These are phyloP conservation scores for Tetramorium parvispinum DNA, from an alignment of 1,140 invertebrate genomes.

Conservation along the genomic window DNA sequence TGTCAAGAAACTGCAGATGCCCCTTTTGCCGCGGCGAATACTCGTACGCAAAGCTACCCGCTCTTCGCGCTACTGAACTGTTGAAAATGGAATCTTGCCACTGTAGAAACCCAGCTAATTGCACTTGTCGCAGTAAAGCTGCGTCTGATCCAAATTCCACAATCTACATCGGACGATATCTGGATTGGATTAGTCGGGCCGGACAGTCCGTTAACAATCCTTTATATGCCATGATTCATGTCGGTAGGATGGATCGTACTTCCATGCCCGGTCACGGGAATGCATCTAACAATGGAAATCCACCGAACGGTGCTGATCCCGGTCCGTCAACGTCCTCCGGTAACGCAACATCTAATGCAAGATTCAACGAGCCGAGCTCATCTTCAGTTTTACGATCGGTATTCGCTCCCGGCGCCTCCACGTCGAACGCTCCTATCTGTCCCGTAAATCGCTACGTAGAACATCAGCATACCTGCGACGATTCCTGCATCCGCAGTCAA, in stretches of 20 bases:
- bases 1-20: constrained; percentile 80
- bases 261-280: constrained; percentile 68
- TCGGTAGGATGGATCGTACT: constrained; percentile 79
- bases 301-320: constrained; percentile 33
- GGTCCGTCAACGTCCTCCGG: constrained; percentile 65
- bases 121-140: constrained; percentile 75
- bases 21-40: constrained; percentile 81
- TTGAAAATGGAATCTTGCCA: constrained; percentile 79
- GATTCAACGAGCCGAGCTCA: constrained; percentile 61
- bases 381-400: constrained; percentile 64
- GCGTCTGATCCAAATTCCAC: constrained; percentile 77
- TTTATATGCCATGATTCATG: constrained; percentile 80
- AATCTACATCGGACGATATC: constrained; percentile 78
- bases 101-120: constrained; percentile 76
- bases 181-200: constrained; percentile 75
- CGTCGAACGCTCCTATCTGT: constrained; percentile 70
- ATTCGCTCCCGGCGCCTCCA: constrained; percentile 70
- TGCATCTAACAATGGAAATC: constrained; percentile 50
- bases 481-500: constrained; percentile 82
- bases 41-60: constrained; percentile 76
- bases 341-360: constrained; percentile 31
- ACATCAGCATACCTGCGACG: constrained; percentile 81
- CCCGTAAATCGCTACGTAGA: constrained; percentile 61
- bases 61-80: constrained; percentile 73
- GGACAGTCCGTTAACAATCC: constrained; percentile 80